Percentiles rank a stretch among this genome's conserved stretches.
phyloP scores from a whole-genome alignment of 92 coral and sea anemone genomes.

The Chrysogorgia sp. region DNA sequence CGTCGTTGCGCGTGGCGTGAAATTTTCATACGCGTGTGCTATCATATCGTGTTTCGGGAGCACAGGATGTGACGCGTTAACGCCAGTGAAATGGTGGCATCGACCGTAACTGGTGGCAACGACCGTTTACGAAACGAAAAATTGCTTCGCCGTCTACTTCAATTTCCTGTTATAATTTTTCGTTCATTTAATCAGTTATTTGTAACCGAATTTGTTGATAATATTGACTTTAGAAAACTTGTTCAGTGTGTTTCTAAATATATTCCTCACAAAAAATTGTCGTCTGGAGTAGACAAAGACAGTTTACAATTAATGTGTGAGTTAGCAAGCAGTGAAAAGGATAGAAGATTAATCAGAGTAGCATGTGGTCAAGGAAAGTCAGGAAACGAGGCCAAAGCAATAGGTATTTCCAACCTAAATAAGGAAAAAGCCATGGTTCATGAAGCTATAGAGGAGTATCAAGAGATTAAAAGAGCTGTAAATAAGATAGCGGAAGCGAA shows the following conservation, averaged over 20 bases:
- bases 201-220: slow-evolving; percentile 26
- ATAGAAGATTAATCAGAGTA: slow-evolving; percentile 45
- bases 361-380: slow-evolving; percentile 51
- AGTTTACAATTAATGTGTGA: slow-evolving; percentile 39
- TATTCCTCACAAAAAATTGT: slow-evolving; percentile 15
- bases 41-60: too few species aligned
- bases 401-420: not conserved
- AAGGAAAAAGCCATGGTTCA: not conserved
- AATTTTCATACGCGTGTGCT: too few species aligned
- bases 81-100: too few species aligned
- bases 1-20: too few species aligned
- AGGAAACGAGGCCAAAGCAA: slow-evolving; percentile 47
- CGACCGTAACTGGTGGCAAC: too few species aligned
- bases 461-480: slow-evolving; percentile 19
- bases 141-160: too few species aligned
- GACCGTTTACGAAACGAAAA: too few species aligned
- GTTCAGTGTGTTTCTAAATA: slow-evolving; percentile 12
- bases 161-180: slow-evolving; percentile 26
- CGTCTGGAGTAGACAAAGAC: slow-evolving; percentile 39
- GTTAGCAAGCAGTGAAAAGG: slow-evolving; percentile 52
- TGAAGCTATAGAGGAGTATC: slow-evolving; percentile 21
- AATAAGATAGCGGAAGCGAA: slow-evolving; percentile 55
- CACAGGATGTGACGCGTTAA: too few species aligned
- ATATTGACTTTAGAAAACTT: slow-evolving; percentile 11
- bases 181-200: slow-evolving; percentile 26